Percentiles rank a stretch among this genome's conserved stretches.
These are phyloP conservation scores for Megamerina dolium DNA, from an alignment of 2,888 invertebrate species.

Conservation along the genomic window DNA sequence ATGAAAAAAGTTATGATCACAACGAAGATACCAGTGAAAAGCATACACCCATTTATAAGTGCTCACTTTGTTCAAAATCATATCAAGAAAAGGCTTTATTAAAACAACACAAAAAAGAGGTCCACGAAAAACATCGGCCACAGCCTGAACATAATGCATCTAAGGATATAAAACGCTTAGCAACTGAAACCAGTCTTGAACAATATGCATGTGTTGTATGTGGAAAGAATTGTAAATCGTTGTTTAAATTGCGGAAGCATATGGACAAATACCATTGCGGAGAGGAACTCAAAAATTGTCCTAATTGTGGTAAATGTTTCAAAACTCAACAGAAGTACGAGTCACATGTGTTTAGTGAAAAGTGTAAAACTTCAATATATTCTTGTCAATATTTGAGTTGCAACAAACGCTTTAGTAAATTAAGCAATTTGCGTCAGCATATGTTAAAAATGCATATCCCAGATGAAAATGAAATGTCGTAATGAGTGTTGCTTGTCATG, in stretches of 20 bases:
- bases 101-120: too few relatives aligned
- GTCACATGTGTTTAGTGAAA: constrained; percentile 11
- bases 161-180: too few relatives aligned
- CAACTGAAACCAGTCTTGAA: too few relatives aligned
- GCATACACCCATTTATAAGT: too few relatives aligned
- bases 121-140: too few relatives aligned
- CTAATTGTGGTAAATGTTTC: constrained; percentile 11
- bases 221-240: constrained; percentile 9
- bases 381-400: constrained; percentile 12
- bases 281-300: constrained; percentile 11
- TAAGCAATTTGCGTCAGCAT: constrained; percentile 11
- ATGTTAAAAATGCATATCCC: constrained; percentile 12
- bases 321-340: constrained; percentile 13
- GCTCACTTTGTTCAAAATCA: too few relatives aligned
- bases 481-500: too few relatives aligned
- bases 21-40: too few relatives aligned
- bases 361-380: constrained; percentile 6
- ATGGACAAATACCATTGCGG: constrained; percentile 12
- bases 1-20: too few relatives aligned
- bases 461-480: not conserved
- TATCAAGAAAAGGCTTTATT: too few relatives aligned
- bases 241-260: constrained; percentile 10
- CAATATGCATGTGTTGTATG: constrained; percentile 12
- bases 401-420: constrained; percentile 11
- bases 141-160: too few relatives aligned